Conservation (phyloP, 2,888 invertebrate species). For the Chymomyza procnemis region DNA sequence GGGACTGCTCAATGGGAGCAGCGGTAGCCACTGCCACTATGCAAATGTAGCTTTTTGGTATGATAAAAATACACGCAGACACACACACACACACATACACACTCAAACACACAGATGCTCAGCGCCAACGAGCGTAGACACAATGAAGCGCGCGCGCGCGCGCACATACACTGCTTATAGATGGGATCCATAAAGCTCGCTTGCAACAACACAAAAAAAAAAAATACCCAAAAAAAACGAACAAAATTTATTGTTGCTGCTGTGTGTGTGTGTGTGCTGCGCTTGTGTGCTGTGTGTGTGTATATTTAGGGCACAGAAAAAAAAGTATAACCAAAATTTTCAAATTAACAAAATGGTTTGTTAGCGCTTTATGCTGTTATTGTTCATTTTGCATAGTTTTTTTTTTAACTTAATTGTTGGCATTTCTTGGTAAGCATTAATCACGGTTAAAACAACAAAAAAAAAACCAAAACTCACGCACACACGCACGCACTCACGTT, state of each 20-base stretch:
- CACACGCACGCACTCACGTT: slow-evolving; percentile 16
- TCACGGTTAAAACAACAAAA: slow-evolving; percentile 12
- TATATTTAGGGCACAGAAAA: neutral
- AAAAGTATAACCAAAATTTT: neutral
- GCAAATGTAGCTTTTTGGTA: slow-evolving; percentile 6
- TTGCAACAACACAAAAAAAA: neutral
- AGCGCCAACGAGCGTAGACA: neutral
- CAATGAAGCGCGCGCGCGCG: neutral
- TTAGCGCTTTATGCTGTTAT: neutral
- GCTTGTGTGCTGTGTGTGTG: neutral
- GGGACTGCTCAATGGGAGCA: neutral
- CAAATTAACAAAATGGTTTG: neutral
- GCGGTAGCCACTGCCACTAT: neutral
- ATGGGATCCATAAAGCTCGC: neutral
- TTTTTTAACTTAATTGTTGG: slow-evolving; percentile 15
- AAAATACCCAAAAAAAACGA: neutral
- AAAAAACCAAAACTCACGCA: slow-evolving; percentile 1
- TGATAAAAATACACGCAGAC: slow-evolving; percentile 27
- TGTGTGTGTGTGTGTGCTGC: neutral
- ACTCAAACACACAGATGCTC: neutral
- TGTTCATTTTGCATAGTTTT: slow-evolving; percentile 22
- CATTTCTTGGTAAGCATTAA: slow-evolving; percentile 24
- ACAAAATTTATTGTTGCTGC: neutral
- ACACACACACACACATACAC: neutral
- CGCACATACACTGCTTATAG: neutral